Conservation (phyloP, 2,888 invertebrate species). For the Branchipolynoe longqiensis region DNA sequence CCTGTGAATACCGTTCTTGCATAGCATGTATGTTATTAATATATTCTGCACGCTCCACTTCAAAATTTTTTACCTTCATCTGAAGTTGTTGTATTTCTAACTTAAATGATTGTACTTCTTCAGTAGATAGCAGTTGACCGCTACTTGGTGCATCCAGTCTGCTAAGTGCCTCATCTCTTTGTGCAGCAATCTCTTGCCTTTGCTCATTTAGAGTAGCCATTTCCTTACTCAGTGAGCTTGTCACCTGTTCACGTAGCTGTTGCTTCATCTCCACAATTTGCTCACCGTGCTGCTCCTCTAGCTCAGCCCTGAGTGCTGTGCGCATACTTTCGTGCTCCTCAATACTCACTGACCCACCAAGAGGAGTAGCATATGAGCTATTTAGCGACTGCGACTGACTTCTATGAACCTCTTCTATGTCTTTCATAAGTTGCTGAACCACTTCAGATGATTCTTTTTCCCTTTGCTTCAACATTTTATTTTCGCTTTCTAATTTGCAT, state of each 20-base stretch:
- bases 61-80: conserved; percentile 4
- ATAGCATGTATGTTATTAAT: background rate
- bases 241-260: conserved; percentile 61
- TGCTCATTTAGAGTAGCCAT: conserved; percentile 4
- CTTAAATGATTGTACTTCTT: background rate
- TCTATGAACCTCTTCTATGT: conserved; percentile 61
- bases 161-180: conserved; percentile 6
- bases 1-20: background rate
- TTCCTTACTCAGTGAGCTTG: background rate
- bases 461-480: conserved; percentile 27
- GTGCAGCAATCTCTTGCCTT: background rate
- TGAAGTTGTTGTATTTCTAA: background rate
- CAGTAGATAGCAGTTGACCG: background rate
- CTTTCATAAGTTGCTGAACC: conserved; percentile 65
- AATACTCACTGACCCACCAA: conserved; percentile 17
- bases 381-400: background rate
- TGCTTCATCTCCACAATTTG: conserved; percentile 70
- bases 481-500: background rate
- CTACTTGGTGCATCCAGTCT: background rate
- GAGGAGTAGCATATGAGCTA: conserved; percentile 2
- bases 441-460: conserved; percentile 62
- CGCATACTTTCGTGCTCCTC: conserved; percentile 57
- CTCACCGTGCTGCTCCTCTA: conserved; percentile 70
- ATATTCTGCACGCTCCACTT: conserved; percentile 22
- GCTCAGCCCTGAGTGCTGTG: conserved; percentile 65